Base-by-base conservation (phyloP, 2,113 vertebrate species). In the Cyprichromis sp. region DNA sequence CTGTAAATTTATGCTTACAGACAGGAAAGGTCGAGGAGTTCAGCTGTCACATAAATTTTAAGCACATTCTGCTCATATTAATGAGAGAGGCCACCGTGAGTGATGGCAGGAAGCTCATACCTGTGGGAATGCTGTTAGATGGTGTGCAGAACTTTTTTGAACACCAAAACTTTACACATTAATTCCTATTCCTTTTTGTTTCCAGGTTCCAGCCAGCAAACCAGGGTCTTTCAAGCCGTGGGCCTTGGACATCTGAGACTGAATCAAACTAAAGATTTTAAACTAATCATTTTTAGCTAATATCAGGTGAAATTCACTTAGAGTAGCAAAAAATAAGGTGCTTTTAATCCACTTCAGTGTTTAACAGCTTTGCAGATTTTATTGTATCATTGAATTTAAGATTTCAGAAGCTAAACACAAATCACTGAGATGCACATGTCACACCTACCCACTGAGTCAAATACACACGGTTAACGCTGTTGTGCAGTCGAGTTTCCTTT, bases 191-290 rank as follows among this genome's bases (percentile, higher is more conserved):
- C 3, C 50, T 36, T 24, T 73, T 84, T 79, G 17, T 88, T 85
- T 90, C 7, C 87, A 97, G 96, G 86, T 96, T 92, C 93, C 93
- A 80, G 40, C 86, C 34, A 88, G 55, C 6, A 10, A 94, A 84
- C 80, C 88, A 11, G 94, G 88, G 83, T 87, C 93, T 11, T 92
- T 93, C 38, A 91, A 84, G 81, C 89, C 92, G 0, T 96, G 94
- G 95, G 93, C 95, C 52, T 88, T 96, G 71, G 86, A 96, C 79
- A 91, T 95, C 76, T 96, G 38, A 95, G 80, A 52, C 7, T 4
- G 5, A 71, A 29, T 40, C 45, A 63, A 38, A 54, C 11, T 29
- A 19, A 36, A 24, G 24, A 42, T 42, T 73, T 26, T 4, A 12
- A 13, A 71, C 9, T 14, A 21, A 78, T 16, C 2, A 55, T 73